Conservation (phyloP, 2,113 vertebrate genomes). For the Poicephalus meyeri region DNA sequence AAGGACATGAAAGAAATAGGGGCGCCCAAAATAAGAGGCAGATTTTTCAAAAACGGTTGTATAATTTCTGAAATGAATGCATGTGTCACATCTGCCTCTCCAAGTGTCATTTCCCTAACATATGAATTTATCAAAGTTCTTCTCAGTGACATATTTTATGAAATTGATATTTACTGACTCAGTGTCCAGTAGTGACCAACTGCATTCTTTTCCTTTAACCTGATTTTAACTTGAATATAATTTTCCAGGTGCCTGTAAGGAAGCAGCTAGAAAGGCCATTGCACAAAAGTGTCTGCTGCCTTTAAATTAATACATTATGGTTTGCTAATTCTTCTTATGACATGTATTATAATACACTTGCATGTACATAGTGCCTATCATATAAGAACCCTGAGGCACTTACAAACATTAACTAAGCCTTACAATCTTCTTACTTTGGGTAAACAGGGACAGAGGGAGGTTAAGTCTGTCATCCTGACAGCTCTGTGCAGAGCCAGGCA, state of each 20-base stretch:
- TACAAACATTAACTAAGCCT: slow-evolving; percentile 61
- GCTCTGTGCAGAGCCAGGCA: slow-evolving; percentile 3
- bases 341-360: slow-evolving; percentile 8
- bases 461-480: slow-evolving; percentile 60
- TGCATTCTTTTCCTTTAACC: neutral
- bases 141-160: neutral
- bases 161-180: neutral
- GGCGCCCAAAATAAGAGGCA: neutral
- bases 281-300: neutral
- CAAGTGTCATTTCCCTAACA: neutral
- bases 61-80: neutral
- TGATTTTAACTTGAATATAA: neutral
- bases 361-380: neutral
- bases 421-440: slow-evolving; percentile 65
- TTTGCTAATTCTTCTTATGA: slow-evolving; percentile 56
- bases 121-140: neutral
- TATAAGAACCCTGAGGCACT: slow-evolving; percentile 53
- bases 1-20: neutral
- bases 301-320: slow-evolving; percentile 35
- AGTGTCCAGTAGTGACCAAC: neutral
- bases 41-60: accelerated
- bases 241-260: neutral
- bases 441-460: slow-evolving; percentile 66
- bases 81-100: neutral
- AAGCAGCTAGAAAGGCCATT: neutral